A percentile compares a stretch with the other conserved stretches of the same genome.
These are phyloP conservation scores for Cassiopea xamachana DNA, from an alignment of 30 jellyfish, hydroid and myxozoan genomes.

Conservation along the genomic window DNA sequence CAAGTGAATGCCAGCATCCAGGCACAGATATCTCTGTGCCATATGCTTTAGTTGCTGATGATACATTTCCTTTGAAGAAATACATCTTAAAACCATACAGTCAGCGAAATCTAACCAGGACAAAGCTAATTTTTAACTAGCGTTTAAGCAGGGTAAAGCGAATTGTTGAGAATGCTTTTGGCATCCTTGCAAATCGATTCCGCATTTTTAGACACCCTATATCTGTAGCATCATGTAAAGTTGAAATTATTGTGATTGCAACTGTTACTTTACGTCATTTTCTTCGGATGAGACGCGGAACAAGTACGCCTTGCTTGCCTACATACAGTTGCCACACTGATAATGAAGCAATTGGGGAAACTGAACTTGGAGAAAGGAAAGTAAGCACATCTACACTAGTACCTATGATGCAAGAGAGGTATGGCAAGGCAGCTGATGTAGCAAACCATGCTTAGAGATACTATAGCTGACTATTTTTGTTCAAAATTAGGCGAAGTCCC, in stretches of 20 bases:
- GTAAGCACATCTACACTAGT: too few species aligned
- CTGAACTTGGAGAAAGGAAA: too few species aligned
- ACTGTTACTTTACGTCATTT: too few species aligned
- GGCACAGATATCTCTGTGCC: background rate
- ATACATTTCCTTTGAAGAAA: slow-evolving; percentile 41
- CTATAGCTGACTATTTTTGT: too few species aligned
- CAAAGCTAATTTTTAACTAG: slow-evolving; percentile 29
- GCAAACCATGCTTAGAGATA: too few species aligned
- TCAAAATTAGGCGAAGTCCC: too few species aligned
- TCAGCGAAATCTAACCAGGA: slow-evolving; percentile 1
- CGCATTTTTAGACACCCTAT: background rate
- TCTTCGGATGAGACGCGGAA: too few species aligned
- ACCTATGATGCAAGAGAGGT: too few species aligned
- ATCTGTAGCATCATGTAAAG: background rate
- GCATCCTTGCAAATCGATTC: slow-evolving; percentile 25
- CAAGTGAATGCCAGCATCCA: background rate
- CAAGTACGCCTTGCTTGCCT: too few species aligned
- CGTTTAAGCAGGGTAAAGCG: slow-evolving; percentile 49
- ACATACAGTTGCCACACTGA: too few species aligned
- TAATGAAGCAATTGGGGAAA: too few species aligned
- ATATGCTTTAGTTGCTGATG: slow-evolving; percentile 23
- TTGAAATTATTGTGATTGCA: background rate
- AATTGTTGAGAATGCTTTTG: slow-evolving; percentile 65
- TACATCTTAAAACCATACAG: slow-evolving; percentile 31
- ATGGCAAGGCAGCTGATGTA: too few species aligned